A percentile compares a stretch with the other conserved stretches of the same genome.
phyloP scores from a whole-genome alignment of 2,888 invertebrate species.

The Polyploca ridens region DNA sequence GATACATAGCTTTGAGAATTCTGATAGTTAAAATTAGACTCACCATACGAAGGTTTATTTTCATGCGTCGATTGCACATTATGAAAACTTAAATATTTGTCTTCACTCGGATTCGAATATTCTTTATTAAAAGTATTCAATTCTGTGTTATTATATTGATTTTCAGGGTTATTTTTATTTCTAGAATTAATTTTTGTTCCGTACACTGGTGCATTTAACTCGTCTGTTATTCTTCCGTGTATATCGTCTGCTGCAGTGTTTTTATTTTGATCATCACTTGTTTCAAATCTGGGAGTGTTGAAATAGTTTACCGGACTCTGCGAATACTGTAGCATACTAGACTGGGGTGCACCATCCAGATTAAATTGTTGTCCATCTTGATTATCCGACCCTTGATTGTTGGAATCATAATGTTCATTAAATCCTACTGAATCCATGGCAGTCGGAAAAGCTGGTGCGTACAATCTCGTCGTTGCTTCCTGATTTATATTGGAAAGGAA shows the following conservation, averaged over 20 bases:
- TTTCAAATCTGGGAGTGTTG: slow-evolving; percentile 53
- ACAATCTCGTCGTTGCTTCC: slow-evolving; percentile 65
- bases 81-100: slow-evolving; percentile 47
- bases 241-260: slow-evolving; percentile 45
- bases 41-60: slow-evolving; percentile 48
- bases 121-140: slow-evolving; percentile 50
- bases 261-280: slow-evolving; percentile 46
- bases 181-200: slow-evolving; percentile 69
- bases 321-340: slow-evolving; percentile 60
- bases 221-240: slow-evolving; percentile 44
- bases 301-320: slow-evolving; percentile 56
- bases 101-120: slow-evolving; percentile 45
- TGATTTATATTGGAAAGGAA: slow-evolving; percentile 57
- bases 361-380: slow-evolving; percentile 48
- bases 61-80: slow-evolving; percentile 47
- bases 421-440: slow-evolving; percentile 63
- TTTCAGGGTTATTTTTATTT: slow-evolving; percentile 48
- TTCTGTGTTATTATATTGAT: slow-evolving; percentile 56
- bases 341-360: slow-evolving; percentile 50
- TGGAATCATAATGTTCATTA: slow-evolving; percentile 50
- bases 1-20: slow-evolving; percentile 38
- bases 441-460: slow-evolving; percentile 74
- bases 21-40: slow-evolving; percentile 47
- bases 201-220: slow-evolving; percentile 60
- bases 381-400: slow-evolving; percentile 25